A percentile compares a stretch with the other conserved stretches of the same genome.
Conservation (phyloP, 1,140 invertebrate genomes). For the Diorhabda carinulata region DNA sequence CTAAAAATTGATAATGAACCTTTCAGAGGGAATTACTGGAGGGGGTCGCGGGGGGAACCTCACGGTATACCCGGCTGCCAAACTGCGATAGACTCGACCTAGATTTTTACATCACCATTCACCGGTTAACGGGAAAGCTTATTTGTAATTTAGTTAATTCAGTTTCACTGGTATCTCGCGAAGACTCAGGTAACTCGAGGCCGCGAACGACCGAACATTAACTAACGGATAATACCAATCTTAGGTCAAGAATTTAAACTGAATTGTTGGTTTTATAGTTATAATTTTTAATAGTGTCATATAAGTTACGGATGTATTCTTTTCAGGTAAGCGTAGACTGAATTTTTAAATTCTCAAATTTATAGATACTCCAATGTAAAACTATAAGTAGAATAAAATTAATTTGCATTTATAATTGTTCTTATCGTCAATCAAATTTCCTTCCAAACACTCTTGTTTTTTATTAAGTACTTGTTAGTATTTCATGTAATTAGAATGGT, state of each 20-base stretch:
- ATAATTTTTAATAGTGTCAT: no score
- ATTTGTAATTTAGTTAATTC: slow-evolving; percentile 29
- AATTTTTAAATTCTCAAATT: no score
- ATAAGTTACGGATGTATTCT: no score
- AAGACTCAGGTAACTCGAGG: slow-evolving; percentile 5
- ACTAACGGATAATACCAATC: not conserved
- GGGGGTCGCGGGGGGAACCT: slow-evolving; percentile 23
- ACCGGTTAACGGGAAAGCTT: slow-evolving; percentile 34
- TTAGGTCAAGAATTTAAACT: not conserved
- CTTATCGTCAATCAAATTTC: no score
- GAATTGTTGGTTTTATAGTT: no score
- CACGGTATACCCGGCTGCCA: slow-evolving; percentile 26
- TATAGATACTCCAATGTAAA: no score
- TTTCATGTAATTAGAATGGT: no score
- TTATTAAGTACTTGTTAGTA: no score
- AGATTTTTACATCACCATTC: slow-evolving; percentile 35
- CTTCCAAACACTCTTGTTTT: no score
- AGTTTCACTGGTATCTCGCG: slow-evolving; percentile 31
- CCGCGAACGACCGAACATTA: not conserved
- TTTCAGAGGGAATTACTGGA: not conserved
- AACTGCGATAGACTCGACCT: slow-evolving; percentile 30
- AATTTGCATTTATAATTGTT: no score
- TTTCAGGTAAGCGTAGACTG: no score
- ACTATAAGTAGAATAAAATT: no score
- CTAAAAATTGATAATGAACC: not conserved